These are phyloP conservation scores for Drosophila orena DNA, from an alignment of 1,140 invertebrate species.

Conservation along the genomic window DNA sequence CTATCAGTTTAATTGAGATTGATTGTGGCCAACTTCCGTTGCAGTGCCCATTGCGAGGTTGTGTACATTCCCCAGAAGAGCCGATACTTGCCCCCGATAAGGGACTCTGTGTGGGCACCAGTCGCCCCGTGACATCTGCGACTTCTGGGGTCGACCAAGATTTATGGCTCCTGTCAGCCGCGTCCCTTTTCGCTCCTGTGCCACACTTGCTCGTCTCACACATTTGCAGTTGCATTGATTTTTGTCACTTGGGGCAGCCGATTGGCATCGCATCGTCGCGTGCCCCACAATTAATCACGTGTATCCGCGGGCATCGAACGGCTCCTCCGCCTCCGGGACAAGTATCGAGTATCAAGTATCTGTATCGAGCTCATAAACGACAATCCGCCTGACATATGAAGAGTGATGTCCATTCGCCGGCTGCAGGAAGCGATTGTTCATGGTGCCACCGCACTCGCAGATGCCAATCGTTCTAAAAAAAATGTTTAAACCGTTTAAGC, in stretches of 20 bases:
- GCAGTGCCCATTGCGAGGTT: constrained; percentile 6
- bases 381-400: constrained; percentile 52
- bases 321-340: constrained; percentile 1
- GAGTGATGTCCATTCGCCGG: constrained; percentile 34
- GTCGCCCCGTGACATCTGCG: constrained; percentile 55
- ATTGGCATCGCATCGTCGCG: constrained; percentile 70
- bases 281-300: constrained; percentile 67
- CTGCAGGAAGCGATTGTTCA: constrained; percentile 45
- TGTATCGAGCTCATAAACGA: constrained; percentile 46
- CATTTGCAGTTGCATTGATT: constrained; percentile 74
- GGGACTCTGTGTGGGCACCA: constrained; percentile 62
- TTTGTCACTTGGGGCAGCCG: constrained; percentile 66
- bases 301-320: constrained; percentile 8
- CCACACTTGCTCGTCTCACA: constrained; percentile 60
- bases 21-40: constrained; percentile 74
- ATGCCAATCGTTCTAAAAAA: background rate
- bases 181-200: constrained; percentile 14
- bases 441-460: constrained; percentile 16
- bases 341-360: constrained; percentile 3
- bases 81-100: constrained; percentile 65
- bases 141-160: constrained; percentile 46
- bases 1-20: constrained; percentile 79
- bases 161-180: constrained; percentile 56
- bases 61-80: constrained; percentile 60
- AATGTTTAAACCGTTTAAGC: background rate